Percentiles rank a stretch among this genome's conserved stretches.
phyloP scores from a whole-genome alignment of 2,797 vertebrate genomes.

The Sphaeramia orbicularis region DNA sequence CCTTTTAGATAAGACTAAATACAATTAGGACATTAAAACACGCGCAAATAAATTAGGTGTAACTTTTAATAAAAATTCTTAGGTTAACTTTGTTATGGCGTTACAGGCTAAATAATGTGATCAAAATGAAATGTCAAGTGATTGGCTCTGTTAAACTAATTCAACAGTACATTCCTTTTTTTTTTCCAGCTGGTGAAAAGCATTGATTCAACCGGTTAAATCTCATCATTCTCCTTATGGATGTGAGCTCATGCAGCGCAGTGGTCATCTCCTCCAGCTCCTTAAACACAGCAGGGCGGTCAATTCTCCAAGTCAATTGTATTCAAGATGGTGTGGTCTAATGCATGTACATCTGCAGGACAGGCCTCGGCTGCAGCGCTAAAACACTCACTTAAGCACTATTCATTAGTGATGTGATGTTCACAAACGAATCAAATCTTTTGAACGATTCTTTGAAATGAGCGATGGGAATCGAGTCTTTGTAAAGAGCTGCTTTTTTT shows the following conservation, averaged over 20 bases:
- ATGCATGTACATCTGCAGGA: constrained; percentile 12
- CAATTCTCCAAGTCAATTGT: constrained; percentile 37
- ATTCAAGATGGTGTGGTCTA: constrained; percentile 47
- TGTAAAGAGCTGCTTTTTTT: no score
- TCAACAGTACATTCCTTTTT: constrained; percentile 29
- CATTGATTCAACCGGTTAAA: constrained; percentile 55
- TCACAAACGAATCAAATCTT: no score
- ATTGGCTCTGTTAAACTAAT: constrained; percentile 35
- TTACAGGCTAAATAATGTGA: constrained; percentile 24
- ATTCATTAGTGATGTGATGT: no score
- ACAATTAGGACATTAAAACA: constrained; percentile 34
- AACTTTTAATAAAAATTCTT: constrained; percentile 32
- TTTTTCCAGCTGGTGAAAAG: constrained; percentile 41
- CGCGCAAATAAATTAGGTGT: constrained; percentile 19
- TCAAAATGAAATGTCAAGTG: constrained; percentile 43
- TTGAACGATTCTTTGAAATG: no score
- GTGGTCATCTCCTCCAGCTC: constrained; percentile 36
- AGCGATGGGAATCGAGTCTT: no score
- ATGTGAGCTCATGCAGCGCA: constrained; percentile 44
- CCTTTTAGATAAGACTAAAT: constrained; percentile 6
- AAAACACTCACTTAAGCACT: constrained; percentile 15
- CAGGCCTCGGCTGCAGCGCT: constrained; percentile 8
- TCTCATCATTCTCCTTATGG: constrained; percentile 21
- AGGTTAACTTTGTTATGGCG: constrained; percentile 35
- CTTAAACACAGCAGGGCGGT: constrained; percentile 41